phyloP scores from a whole-genome alignment of 2,888 invertebrate genomes.

The Lithophane socia region DNA sequence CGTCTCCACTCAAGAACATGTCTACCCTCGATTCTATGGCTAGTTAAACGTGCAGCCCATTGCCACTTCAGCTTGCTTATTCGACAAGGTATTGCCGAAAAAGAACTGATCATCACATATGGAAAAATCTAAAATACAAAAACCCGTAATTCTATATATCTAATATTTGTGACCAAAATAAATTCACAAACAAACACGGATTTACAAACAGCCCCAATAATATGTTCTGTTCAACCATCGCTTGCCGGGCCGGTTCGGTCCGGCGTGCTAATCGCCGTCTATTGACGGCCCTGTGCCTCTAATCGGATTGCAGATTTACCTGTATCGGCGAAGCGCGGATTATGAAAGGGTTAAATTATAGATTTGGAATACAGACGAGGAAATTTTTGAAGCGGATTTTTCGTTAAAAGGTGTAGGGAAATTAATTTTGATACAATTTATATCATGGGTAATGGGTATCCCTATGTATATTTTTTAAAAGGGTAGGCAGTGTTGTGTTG shows the following conservation, averaged over 20 bases:
- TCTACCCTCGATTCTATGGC: no score
- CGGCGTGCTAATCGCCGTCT: constrained; percentile 64
- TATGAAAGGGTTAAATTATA: constrained; percentile 53
- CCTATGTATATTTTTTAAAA: constrained; percentile 7
- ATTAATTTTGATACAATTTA: constrained; percentile 41
- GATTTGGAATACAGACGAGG: constrained; percentile 30
- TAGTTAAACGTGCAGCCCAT: not conserved
- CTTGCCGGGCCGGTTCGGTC: constrained; percentile 3
- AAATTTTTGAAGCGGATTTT: constrained; percentile 24
- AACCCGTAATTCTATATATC: no score
- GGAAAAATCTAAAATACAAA: not conserved
- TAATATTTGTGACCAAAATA: not conserved
- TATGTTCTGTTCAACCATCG: constrained; percentile 10
- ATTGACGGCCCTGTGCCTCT: constrained; percentile 72
- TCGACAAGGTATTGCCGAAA: not conserved
- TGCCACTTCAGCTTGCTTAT: not conserved
- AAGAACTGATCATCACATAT: not conserved
- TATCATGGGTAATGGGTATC: not conserved
- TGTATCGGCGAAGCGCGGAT: constrained; percentile 63
- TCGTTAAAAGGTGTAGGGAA: constrained; percentile 27
- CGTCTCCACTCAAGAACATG: not conserved
- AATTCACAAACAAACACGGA: not conserved
- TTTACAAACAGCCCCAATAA: constrained; percentile 9
- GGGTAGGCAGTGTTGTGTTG: constrained; percentile 1
- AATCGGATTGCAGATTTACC: constrained; percentile 75